These are phyloP conservation scores for Galeopsomyia nigrocyanea DNA, from an alignment of 2,888 invertebrate genomes.

Conservation along the genomic window DNA sequence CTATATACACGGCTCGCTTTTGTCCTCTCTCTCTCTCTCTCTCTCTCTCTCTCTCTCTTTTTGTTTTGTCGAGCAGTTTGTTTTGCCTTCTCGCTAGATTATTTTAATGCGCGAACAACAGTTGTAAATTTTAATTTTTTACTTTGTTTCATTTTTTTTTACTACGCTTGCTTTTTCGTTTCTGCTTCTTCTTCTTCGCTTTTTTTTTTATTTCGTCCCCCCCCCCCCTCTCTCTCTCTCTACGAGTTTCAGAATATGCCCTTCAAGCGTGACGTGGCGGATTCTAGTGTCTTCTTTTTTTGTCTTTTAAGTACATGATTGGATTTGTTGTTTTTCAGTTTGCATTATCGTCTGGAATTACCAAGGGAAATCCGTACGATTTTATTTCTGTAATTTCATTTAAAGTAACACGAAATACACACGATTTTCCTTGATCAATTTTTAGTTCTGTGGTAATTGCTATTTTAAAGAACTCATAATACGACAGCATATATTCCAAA, in stretches of 20 bases:
- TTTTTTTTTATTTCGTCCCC: neutral
- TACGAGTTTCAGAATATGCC: neutral
- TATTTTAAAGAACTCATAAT: no score
- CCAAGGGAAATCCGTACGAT: no score
- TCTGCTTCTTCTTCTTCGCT: neutral
- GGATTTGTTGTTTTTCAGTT: no score
- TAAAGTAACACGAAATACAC: no score
- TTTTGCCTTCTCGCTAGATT: slow-evolving; percentile 41
- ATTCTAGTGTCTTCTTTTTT: neutral
- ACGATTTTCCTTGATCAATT: no score
- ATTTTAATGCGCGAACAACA: slow-evolving; percentile 40
- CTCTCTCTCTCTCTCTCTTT: slow-evolving; percentile 25
- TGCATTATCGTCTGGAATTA: no score
- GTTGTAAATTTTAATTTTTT: slow-evolving; percentile 32
- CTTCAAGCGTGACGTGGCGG: neutral
- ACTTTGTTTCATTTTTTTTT: neutral
- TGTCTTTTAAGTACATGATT: no score
- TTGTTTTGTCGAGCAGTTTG: slow-evolving; percentile 33
- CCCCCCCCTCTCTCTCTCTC: no score
- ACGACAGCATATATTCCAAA: no score
- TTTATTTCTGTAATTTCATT: no score
- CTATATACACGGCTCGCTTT: neutral
- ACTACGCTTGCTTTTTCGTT: neutral
- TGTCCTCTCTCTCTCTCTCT: slow-evolving; percentile 29
- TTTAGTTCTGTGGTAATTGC: no score